Evolutionary conservation across 2,113 vertebrate genomes (phyloP).

Genomic region (Pomatorhinus ruficollis): DNA sequence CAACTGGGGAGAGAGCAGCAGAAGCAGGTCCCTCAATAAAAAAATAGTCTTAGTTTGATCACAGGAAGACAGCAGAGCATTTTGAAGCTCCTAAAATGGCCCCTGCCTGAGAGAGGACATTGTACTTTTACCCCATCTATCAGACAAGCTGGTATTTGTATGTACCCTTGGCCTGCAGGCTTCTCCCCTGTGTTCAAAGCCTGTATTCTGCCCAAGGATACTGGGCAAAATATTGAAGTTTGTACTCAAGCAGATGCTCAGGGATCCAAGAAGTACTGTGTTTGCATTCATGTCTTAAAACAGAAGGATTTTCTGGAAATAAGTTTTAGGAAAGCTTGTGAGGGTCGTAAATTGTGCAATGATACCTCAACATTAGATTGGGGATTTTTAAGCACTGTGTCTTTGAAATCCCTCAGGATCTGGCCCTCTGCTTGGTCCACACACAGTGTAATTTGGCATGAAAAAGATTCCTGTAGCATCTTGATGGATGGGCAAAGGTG

Average conservation of each 20-base stretch:
- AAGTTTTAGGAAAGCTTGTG: not conserved
- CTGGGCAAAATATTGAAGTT: not conserved
- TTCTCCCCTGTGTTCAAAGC: not conserved
- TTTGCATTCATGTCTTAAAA: not conserved
- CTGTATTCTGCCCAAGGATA: not conserved
- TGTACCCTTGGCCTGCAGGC: not conserved
- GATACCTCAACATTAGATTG: not conserved
- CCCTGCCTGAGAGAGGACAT: not conserved
- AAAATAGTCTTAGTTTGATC: not conserved
- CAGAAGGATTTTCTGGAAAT: not conserved
- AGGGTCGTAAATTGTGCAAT: not conserved
- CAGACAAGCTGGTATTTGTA: not conserved
- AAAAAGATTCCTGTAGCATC: not conserved
- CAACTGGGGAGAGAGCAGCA: not conserved
- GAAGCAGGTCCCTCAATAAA: not conserved
- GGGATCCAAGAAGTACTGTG: not conserved
- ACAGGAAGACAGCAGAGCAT: not conserved
- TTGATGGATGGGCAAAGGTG: not conserved
- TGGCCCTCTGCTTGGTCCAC: not conserved
- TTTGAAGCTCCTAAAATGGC: not conserved
- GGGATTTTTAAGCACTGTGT: not conserved
- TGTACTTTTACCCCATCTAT: rapidly evolving
- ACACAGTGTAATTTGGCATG: not conserved
- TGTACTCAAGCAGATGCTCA: not conserved
- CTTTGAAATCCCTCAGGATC: not conserved